A percentile compares a stretch with the other conserved stretches of the same genome.
Evolutionary conservation across 2,888 invertebrate species (phyloP).

Genomic region (Chromoteleia sp.): DNA sequence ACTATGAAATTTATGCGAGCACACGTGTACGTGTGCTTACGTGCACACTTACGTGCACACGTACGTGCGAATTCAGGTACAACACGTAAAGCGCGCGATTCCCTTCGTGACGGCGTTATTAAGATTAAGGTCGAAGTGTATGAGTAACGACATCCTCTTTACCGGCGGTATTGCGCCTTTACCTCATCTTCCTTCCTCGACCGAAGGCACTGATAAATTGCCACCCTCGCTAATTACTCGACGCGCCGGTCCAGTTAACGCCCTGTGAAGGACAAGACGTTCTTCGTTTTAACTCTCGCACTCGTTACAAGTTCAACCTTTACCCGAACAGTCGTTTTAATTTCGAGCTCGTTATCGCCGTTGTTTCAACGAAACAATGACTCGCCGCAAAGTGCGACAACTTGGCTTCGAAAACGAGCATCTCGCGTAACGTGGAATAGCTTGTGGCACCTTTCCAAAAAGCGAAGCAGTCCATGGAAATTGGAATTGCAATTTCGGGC

Average conservation of each 20-base stretch:
- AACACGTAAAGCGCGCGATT: conserved; percentile 48
- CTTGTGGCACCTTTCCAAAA: conserved; percentile 33
- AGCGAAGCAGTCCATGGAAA: conserved; percentile 8
- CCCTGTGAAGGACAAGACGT: conserved; percentile 12
- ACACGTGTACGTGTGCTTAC: conserved; percentile 22
- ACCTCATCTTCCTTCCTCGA: conserved; percentile 46
- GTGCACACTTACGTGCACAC: conserved; percentile 10
- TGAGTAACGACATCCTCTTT: conserved; percentile 80
- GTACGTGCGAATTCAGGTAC: too few relatives aligned
- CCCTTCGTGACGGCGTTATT: conserved; percentile 73
- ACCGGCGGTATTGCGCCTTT: conserved; percentile 58
- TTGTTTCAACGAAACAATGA: too few relatives aligned
- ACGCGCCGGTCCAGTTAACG: conserved; percentile 22
- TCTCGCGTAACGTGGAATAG: not conserved
- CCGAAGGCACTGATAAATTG: conserved; percentile 78
- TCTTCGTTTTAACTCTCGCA: conserved; percentile 9
- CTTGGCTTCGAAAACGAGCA: not conserved
- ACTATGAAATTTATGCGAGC: conserved; percentile 40
- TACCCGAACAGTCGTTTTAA: conserved; percentile 37
- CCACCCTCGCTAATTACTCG: conserved; percentile 80
- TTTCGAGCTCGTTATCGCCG: conserved; percentile 18
- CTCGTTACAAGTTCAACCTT: conserved; percentile 28
- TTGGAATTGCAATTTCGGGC: conserved; percentile 13
- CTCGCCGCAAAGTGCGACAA: conserved; percentile 4
- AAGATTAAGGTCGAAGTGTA: conserved; percentile 77